These are phyloP conservation scores for Actinia tenebrosa DNA, from an alignment of 64 coral and sea anemone species.

Conservation along the genomic window DNA sequence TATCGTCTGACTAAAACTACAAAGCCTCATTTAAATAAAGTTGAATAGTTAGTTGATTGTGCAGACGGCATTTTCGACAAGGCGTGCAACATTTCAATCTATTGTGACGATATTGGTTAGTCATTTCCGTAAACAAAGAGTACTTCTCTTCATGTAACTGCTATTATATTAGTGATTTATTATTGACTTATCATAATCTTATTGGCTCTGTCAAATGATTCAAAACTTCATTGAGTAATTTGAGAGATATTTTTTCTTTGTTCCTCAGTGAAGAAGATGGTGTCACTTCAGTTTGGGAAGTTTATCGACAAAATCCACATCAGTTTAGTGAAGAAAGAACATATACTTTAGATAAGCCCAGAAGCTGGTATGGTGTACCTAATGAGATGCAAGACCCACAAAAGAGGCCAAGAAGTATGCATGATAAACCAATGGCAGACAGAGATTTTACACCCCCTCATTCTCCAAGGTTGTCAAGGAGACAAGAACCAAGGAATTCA, in stretches of 20 bases:
- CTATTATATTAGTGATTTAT: background rate
- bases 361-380: slow-evolving; percentile 65
- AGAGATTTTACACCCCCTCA: background rate
- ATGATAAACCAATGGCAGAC: slow-evolving; percentile 7
- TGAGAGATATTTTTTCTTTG: background rate
- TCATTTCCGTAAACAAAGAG: background rate
- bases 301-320: slow-evolving; percentile 22
- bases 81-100: background rate
- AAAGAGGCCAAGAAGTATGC: slow-evolving; percentile 61
- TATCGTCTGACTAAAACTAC: background rate
- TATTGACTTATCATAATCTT: background rate
- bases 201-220: background rate
- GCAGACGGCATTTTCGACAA: background rate
- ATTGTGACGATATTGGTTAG: background rate
- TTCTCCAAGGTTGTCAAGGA: background rate
- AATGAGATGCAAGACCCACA: slow-evolving; percentile 15
- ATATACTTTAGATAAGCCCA: slow-evolving; percentile 27
- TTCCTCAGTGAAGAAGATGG: slow-evolving; percentile 14
- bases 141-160: background rate
- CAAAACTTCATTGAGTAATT: background rate
- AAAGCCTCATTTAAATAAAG: background rate
- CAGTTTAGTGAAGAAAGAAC: background rate
- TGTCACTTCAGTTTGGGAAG: slow-evolving; percentile 33
- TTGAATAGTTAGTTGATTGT: background rate
- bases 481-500: background rate